Percentiles rank a stretch among this genome's conserved stretches.
phyloP scores from a whole-genome alignment of 1,140 invertebrate genomes.

The Neodiprion virginianus region DNA sequence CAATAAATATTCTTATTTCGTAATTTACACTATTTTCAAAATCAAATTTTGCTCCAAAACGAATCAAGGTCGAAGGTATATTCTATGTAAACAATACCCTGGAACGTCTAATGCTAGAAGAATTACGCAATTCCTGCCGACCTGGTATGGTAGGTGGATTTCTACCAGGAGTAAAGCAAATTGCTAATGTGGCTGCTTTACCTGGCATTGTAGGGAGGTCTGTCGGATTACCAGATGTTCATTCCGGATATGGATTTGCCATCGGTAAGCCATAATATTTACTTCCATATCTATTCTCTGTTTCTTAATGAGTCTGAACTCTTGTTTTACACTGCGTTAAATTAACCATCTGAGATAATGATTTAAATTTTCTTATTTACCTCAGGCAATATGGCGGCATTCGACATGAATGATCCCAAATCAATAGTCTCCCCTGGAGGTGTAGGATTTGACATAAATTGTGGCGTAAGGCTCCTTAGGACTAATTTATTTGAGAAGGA shows the following conservation, averaged over 20 bases:
- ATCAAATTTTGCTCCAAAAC: background rate
- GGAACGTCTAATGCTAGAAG: constrained; percentile 98
- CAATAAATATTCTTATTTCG: constrained; percentile 17
- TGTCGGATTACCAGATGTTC: constrained; percentile 95
- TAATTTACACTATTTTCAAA: constrained; percentile 15
- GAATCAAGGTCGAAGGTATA: constrained; percentile 88
- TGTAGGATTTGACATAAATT: constrained; percentile 99
- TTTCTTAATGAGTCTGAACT: background rate
- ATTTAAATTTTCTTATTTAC: constrained; percentile 38
- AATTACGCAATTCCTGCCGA: constrained; percentile 88
- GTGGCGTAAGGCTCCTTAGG: constrained; percentile 93
- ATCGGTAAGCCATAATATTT: constrained; percentile 71
- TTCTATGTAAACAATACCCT: constrained; percentile 96
- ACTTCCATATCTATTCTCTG: background rate
- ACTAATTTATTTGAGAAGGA: constrained; percentile 97
- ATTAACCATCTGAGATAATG: constrained; percentile 11
- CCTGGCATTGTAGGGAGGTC: constrained; percentile 95
- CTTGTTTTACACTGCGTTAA: constrained; percentile 6
- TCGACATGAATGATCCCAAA: constrained; percentile 92
- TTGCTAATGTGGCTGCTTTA: constrained; percentile 98
- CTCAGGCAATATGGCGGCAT: constrained; percentile 98
- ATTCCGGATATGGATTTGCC: constrained; percentile 99
- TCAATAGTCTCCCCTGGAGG: constrained; percentile 98
- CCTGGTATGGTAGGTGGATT: constrained; percentile 94
- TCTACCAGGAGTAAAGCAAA: constrained; percentile 98